Conservation (phyloP, 2,888 invertebrate species). For the Terebella lapidaria region DNA sequence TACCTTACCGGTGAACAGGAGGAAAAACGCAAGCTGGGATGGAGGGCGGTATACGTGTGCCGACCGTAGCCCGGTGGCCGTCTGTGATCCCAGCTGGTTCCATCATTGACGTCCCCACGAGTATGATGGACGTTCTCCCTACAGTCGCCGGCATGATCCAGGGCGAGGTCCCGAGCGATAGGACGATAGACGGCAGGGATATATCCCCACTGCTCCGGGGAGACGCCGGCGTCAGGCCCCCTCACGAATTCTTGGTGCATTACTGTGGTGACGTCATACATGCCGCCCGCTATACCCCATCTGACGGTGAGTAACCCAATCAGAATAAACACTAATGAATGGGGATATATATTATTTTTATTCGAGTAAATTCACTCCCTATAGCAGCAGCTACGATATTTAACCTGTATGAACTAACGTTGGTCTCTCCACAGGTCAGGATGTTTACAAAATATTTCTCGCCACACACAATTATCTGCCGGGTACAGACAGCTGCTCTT, state of each 20-base stretch:
- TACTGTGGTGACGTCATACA: constrained; percentile 46
- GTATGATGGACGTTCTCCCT: constrained; percentile 50
- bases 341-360: no score
- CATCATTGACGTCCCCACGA: constrained; percentile 37
- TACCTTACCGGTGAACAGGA: no score
- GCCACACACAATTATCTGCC: constrained; percentile 40
- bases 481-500: constrained; percentile 37
- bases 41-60: constrained; percentile 53
- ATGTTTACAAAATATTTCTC: constrained; percentile 48
- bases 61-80: constrained; percentile 45
- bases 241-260: constrained; percentile 48
- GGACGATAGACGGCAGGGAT: constrained; percentile 45
- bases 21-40: constrained; percentile 46
- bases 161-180: constrained; percentile 24
- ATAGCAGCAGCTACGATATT: no score
- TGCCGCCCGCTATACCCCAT: constrained; percentile 35
- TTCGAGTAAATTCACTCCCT: no score
- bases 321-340: no score
- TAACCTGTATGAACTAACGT: no score
- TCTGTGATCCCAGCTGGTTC: constrained; percentile 31
- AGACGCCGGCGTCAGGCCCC: constrained; percentile 31
- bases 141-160: constrained; percentile 35
- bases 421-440: constrained; percentile 12
- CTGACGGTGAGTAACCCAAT: no score
- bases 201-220: constrained; percentile 41